These are phyloP conservation scores for Actinernus sp. DNA, from an alignment of 92 coral and sea anemone genomes.

Conservation along the genomic window DNA sequence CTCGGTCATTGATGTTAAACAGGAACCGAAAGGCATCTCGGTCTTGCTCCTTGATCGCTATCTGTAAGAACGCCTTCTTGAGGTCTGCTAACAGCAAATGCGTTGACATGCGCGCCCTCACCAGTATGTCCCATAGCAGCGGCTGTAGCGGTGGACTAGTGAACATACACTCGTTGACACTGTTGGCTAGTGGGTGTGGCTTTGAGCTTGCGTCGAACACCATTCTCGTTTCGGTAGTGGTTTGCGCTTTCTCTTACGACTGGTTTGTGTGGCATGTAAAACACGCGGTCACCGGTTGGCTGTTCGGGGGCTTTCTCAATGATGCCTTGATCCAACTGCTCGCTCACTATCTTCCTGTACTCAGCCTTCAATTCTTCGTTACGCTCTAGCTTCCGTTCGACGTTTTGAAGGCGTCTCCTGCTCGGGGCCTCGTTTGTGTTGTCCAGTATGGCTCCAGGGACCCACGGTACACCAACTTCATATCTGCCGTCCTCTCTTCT, in stretches of 20 bases:
- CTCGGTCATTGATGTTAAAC: slow-evolving; percentile 36
- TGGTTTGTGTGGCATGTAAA: slow-evolving; percentile 65
- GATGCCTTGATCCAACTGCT: slow-evolving; percentile 44
- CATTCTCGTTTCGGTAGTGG: slow-evolving; percentile 66
- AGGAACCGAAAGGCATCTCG: slow-evolving; percentile 55
- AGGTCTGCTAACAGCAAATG: slow-evolving; percentile 47
- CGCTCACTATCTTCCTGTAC: slow-evolving; percentile 25
- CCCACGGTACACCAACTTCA: slow-evolving; percentile 43
- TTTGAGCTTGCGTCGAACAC: slow-evolving; percentile 69
- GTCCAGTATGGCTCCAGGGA: slow-evolving; percentile 7
- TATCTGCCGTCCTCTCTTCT: slow-evolving; percentile 46
- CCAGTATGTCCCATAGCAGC: slow-evolving; percentile 63
- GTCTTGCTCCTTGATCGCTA: slow-evolving; percentile 37
- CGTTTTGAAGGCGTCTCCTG: slow-evolving; percentile 29
- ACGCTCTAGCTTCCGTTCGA: slow-evolving; percentile 24
- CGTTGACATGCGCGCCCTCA: slow-evolving; percentile 60
- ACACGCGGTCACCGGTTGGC: slow-evolving; percentile 43
- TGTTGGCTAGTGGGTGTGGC: slow-evolving; percentile 48
- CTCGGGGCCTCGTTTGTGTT: slow-evolving; percentile 31
- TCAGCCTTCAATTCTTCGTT: slow-evolving; percentile 19
- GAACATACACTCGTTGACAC: slow-evolving; percentile 60
- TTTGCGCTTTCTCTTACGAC: slow-evolving; percentile 56
- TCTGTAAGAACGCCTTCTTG: slow-evolving; percentile 59
- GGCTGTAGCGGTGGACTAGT: slow-evolving; percentile 67
- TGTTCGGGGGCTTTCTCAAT: slow-evolving; percentile 30